phyloP scores from a whole-genome alignment of 2,888 invertebrate genomes.

The Tromatobia lineatoria region DNA sequence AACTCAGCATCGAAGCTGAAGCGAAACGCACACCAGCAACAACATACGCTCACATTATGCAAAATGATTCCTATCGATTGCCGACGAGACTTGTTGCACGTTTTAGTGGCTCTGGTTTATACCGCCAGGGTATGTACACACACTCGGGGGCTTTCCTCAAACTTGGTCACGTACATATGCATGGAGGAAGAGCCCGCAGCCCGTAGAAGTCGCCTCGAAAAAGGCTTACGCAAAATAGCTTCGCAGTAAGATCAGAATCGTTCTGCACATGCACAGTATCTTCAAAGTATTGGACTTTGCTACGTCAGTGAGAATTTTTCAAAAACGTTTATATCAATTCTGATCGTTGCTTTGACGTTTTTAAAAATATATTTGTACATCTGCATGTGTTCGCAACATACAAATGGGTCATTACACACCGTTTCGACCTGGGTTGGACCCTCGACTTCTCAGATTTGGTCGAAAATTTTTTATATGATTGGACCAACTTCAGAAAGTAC shows the following conservation, averaged over 20 bases:
- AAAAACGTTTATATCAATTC: too few species aligned
- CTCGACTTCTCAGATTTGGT: too few species aligned
- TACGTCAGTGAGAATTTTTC: too few species aligned
- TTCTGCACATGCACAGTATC: background rate
- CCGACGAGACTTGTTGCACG: constrained; percentile 61
- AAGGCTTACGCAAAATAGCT: constrained; percentile 10
- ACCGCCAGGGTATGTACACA: background rate
- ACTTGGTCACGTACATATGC: constrained; percentile 28
- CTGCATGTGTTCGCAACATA: too few species aligned
- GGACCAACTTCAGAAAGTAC: too few species aligned
- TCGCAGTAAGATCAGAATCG: background rate
- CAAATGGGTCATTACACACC: too few species aligned
- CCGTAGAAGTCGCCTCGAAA: background rate
- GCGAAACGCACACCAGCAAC: constrained; percentile 22
- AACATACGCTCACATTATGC: constrained; percentile 56
- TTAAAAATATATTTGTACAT: too few species aligned
- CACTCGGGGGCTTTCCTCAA: constrained; percentile 4
- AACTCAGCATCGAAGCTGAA: constrained; percentile 5
- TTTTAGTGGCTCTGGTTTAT: constrained; percentile 26
- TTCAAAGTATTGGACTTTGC: too few species aligned
- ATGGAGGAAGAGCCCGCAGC: constrained; percentile 8
- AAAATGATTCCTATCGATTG: constrained; percentile 64
- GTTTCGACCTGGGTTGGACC: too few species aligned
- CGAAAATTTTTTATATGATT: too few species aligned
- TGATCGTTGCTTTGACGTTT: too few species aligned